A percentile compares a stretch with the other conserved stretches of the same genome.
Evolutionary conservation across 2,113 vertebrate species (phyloP).

Genomic region (Sinocyclocheilus anshuiensis): DNA sequence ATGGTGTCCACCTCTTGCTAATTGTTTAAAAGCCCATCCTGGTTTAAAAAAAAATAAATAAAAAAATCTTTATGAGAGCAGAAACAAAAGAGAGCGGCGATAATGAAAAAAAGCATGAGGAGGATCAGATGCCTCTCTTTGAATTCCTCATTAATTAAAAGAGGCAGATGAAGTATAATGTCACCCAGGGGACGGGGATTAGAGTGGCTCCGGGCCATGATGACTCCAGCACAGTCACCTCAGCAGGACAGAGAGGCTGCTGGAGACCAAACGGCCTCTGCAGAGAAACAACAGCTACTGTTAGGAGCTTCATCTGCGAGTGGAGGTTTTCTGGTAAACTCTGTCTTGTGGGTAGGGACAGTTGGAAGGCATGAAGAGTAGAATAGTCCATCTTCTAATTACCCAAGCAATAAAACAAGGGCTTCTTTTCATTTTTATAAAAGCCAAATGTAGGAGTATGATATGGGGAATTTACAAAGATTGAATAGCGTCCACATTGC

Average conservation of each 20-base stretch:
- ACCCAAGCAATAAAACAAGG: background rate
- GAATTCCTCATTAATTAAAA: constrained; percentile 56
- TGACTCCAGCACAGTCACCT: constrained; percentile 37
- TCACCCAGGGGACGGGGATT: constrained; percentile 53
- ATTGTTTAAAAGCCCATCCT: constrained; percentile 45
- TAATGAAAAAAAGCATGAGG: background rate
- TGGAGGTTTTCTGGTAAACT: background rate
- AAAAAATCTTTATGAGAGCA: constrained; percentile 4
- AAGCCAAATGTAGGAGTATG: background rate
- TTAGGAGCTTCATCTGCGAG: background rate
- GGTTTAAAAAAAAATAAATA: background rate
- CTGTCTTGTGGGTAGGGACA: background rate
- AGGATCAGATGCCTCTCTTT: constrained; percentile 31
- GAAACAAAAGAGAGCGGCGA: constrained; percentile 5
- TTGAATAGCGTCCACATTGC: background rate
- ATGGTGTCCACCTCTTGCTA: constrained; percentile 5
- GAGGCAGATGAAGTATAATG: constrained; percentile 50
- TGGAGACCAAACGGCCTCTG: background rate
- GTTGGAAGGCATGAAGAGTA: background rate
- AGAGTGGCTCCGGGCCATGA: constrained; percentile 24
- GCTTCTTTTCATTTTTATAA: background rate
- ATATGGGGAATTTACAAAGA: background rate
- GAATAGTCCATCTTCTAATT: background rate
- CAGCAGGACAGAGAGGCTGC: constrained; percentile 24
- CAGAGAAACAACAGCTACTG: background rate